Evolutionary conservation across 2,113 vertebrate species (phyloP).

Genomic region (Diglossa brunneiventris): DNA sequence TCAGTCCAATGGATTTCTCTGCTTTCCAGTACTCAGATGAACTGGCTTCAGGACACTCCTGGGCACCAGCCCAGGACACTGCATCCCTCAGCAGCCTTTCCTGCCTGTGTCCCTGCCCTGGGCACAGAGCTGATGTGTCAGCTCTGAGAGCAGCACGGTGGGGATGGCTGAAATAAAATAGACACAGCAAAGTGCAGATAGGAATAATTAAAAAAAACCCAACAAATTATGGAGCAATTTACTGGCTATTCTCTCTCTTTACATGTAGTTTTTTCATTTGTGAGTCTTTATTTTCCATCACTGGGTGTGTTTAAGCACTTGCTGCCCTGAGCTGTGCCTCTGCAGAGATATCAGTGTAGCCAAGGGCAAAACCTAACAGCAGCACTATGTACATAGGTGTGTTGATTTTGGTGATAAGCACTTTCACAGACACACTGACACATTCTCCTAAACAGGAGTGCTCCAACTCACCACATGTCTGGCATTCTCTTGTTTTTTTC

Average conservation of each 20-base stretch:
- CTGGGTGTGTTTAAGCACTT: background rate
- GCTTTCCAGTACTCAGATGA: background rate
- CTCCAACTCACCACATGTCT: background rate
- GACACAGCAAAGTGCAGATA: background rate
- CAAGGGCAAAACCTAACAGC: background rate
- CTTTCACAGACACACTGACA: background rate
- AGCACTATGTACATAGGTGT: background rate
- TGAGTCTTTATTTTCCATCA: background rate
- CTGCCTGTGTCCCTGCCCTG: background rate
- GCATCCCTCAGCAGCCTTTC: background rate
- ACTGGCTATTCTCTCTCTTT: background rate
- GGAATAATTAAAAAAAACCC: background rate
- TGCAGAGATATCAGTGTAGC: background rate
- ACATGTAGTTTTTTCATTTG: background rate
- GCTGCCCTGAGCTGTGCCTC: background rate
- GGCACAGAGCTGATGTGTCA: background rate
- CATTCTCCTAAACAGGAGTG: background rate
- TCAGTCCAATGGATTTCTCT: background rate
- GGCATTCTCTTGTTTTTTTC: background rate
- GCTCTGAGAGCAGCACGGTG: accelerated
- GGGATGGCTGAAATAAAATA: background rate
- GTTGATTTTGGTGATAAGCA: background rate
- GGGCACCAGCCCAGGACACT: background rate
- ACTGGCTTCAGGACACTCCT: background rate
- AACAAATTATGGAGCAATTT: background rate